Evolutionary conservation across 2,888 invertebrate species (phyloP), one percentile per base, ranked within the genome.

Genomic region (Podabrus alpinus): DNA sequence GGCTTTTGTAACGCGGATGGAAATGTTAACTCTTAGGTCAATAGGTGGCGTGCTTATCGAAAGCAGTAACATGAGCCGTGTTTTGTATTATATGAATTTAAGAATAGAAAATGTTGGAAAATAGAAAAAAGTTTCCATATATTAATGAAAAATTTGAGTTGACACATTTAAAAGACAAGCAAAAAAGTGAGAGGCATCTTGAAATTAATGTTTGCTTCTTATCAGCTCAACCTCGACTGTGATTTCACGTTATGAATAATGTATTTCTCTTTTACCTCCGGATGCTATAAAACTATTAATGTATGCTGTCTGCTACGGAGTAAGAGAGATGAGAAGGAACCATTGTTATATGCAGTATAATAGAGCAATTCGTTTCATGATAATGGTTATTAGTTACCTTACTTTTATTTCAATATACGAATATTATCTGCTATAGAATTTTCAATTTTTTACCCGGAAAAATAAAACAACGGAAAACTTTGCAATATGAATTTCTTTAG

Each of bases 131-230:
- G 61, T 74, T 74, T 72, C 59, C 72, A 71, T 68, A 59, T 67
- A 73, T 68, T 72, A 72, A 72, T 72, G 72, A 72, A 72, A 72
- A 72, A 72, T 68, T 61, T 62, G 61, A 59, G 66, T 68, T 67
- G 59, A 62, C 68, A 72, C 68, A 72, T 59, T 72, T 72, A 72
- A 68, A 68, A 72, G 72, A 72, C 72, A 72, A 68, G 68, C 68
- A 72, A 72, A 72, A 45, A 72, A 72, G 72, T 72, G 72, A 72
- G 68, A 73, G 70, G 66, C 69, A 74, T 75, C 75, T 68, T 66
- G 72, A 75, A 75, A 75, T 75, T 75, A 75, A 75, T 75, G 75
- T 75, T 68, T 69, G 72, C 72, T 75, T 75, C 75, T 75, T 75
- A 75, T 75, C 75, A 75, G 75, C 72, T 71, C 60, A 72, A 72